Conservation (phyloP, 2,888 invertebrate genomes). For the Liodrosophila aerea region DNA sequence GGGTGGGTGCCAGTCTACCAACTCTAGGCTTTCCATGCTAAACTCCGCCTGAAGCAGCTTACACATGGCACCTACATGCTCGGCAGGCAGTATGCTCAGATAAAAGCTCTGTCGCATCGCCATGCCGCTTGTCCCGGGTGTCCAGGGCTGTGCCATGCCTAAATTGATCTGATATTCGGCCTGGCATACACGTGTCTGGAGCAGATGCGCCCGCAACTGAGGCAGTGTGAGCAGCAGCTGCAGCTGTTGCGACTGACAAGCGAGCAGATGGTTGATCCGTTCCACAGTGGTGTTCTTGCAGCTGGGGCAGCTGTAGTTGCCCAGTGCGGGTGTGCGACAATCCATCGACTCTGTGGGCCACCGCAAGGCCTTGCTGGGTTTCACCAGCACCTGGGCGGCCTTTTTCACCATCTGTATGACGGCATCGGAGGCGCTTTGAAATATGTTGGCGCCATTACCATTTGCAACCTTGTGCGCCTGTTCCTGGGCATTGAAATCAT, state of each 20-base stretch:
- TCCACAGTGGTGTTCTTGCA: slow-evolving; percentile 88
- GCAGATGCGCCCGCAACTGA: slow-evolving; percentile 85
- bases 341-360: slow-evolving; percentile 50
- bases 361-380: slow-evolving; percentile 83
- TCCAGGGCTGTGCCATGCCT: slow-evolving; percentile 80
- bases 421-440: slow-evolving; percentile 94
- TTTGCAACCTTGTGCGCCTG: slow-evolving; percentile 82
- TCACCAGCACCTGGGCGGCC: slow-evolving; percentile 92
- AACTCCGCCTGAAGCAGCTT: slow-evolving; percentile 85
- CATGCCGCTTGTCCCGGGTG: slow-evolving; percentile 29
- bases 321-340: slow-evolving; percentile 88
- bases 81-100: slow-evolving; percentile 86
- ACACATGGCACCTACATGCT: slow-evolving; percentile 90
- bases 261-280: slow-evolving; percentile 88
- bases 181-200: slow-evolving; percentile 85
- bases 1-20: slow-evolving; percentile 70
- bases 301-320: slow-evolving; percentile 88
- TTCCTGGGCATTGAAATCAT: slow-evolving; percentile 82
- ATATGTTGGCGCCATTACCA: slow-evolving; percentile 86
- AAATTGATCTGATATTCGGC: slow-evolving; percentile 83
- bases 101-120: slow-evolving; percentile 83
- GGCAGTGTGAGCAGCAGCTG: slow-evolving; percentile 85
- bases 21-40: slow-evolving; percentile 2
- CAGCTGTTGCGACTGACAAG: slow-evolving; percentile 87
- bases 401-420: slow-evolving; percentile 96